Base-by-base conservation (phyloP, 1,140 invertebrate species). In the Polypedilum pembai region DNA sequence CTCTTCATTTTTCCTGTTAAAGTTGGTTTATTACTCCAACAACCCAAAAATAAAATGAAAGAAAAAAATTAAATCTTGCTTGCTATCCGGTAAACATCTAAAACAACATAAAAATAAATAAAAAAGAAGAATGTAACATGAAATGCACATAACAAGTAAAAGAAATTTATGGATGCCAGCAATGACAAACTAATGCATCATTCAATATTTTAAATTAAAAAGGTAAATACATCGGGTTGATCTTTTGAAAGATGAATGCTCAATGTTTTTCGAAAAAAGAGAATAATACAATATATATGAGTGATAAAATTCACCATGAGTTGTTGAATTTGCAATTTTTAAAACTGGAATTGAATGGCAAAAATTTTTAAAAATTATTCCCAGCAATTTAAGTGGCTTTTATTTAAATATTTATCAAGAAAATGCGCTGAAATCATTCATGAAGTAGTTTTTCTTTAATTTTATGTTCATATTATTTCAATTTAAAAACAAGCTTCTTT, bases 131-230 rank as follows among this genome's bases (percentile, higher is more conserved):
- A 12, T 56, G 45, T 56, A n/a, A n/a, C 45, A 56, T 56, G 12
- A 56, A 12, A 56, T 56, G 45, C 45, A 56, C 3, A 56, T 4
- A 56, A 56, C 4, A 18, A 21, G 20, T 3, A 18, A 20, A 21
- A 18, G 18, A 69, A 20, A 69, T 69, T 69, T 69, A 69, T 69
- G 65, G 65, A 69, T 20, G 65, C 65, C 17, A 10, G 5, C 8
- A 69, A 69, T 69, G 65, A 18, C 17, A 69, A 18, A 69, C 17
- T 69, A 21, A 69, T 69, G 65, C 65, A 69, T 69, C 65, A 69
- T 69, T 69, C 65, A 69, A 20, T 69, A 20, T 18, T n/a, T 15
- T 4, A 56, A 56, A 45, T 45, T 8, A 56, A 56, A 56, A 15
- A 56, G n/a, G n/a, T 56, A 56, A n/a, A 56, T 56, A 12, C n/a